Evolutionary conservation across 1,140 invertebrate genomes (phyloP).

Genomic region (Aphidius gifuensis): DNA sequence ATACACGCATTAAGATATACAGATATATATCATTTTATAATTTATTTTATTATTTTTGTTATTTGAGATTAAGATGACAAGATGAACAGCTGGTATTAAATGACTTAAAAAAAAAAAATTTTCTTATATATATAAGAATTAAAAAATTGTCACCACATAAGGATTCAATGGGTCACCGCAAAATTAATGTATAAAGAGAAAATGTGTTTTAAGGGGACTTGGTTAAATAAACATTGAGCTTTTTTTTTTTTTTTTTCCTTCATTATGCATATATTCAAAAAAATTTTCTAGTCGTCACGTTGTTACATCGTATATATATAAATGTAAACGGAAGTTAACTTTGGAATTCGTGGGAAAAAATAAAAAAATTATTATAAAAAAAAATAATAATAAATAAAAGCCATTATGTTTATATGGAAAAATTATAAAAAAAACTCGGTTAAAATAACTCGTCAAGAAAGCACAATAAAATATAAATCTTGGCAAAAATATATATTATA

Average conservation of each 20-base stretch:
- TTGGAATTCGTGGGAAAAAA: constrained; percentile 10
- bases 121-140: too few relatives aligned
- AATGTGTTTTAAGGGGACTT: too few relatives aligned
- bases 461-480: constrained; percentile 20
- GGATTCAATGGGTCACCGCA: too few relatives aligned
- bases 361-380: background rate
- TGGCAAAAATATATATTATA: constrained; percentile 14
- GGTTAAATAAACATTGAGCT: constrained; percentile 25
- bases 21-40: too few relatives aligned
- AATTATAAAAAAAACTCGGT: background rate
- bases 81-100: too few relatives aligned
- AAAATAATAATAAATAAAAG: background rate
- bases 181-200: too few relatives aligned
- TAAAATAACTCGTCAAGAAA: constrained; percentile 6
- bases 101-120: too few relatives aligned
- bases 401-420: background rate
- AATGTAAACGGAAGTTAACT: constrained; percentile 9
- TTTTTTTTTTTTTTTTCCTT: background rate
- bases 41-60: too few relatives aligned
- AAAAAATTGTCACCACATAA: too few relatives aligned
- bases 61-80: too few relatives aligned
- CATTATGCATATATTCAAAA: too few relatives aligned
- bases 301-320: background rate
- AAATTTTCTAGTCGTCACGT: background rate
- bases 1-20: too few relatives aligned